Evolutionary conservation across 2,888 invertebrate genomes (phyloP), one percentile per base, ranked within the genome.

Genomic region (Epinotia demarniana): DNA sequence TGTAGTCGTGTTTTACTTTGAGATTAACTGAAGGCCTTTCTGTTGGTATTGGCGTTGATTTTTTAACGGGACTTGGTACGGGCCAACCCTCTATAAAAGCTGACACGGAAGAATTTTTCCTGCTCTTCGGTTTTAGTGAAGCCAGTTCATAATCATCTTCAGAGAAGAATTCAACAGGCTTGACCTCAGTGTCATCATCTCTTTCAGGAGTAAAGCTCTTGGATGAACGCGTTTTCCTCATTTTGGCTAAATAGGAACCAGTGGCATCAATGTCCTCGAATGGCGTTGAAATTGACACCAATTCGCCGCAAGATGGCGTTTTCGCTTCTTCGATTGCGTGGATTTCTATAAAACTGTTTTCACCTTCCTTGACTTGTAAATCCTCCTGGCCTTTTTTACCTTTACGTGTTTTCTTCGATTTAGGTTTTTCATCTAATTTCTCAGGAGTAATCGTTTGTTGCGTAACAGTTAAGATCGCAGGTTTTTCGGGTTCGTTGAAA

Each of bases 321-420:
- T 88, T 87, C 72, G 90, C 91, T 69, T 93, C 91, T 78, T 93
- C 92, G 55, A 94, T 93, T 0, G 91, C 89, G 77, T 93, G 94
- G 81, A 94, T 94, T 84, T 94, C 94, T 58, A 94, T 88, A 79
- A 94, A 94, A 79, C 92, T 93, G 70, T 94, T 92, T 72, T 92
- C 93, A 74, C 91, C 91, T 6, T 86, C 87, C 80, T 89, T 89
- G 13, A 85, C 78, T 71, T 87, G 86, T 53, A 81, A 78, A 33
- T 92, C 92, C 9, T 93, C 93, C 55, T 86, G 87, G 5, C 81
- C 73, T 79, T 91, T 91, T 71, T 89, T 92, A 12, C 78, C 71
- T 83, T 89, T 94, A 18, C 92, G 88, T 76, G 81, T 85, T 82
- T 85, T 92, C 80, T 90, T 93, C 43, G 85, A 80, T 81, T 91